Conservation (phyloP, 2,888 invertebrate genomes). For the Erebia palarica region DNA sequence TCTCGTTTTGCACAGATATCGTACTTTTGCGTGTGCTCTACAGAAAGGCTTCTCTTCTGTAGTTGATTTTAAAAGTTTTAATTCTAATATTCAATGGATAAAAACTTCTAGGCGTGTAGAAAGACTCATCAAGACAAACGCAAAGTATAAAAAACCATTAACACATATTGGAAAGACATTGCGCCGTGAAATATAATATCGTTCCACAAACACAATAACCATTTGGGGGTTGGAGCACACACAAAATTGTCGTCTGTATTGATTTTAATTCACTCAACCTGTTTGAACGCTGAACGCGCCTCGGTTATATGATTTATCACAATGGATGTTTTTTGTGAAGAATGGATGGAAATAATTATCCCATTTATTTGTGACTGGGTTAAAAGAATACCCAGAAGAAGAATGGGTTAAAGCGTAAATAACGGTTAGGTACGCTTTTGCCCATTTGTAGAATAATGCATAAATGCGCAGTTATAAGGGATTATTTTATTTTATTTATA, state of each 20-base stretch:
- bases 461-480: neutral
- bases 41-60: too few relatives aligned
- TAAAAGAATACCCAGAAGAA: constrained; percentile 9
- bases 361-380: neutral
- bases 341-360: constrained; percentile 8
- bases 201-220: constrained; percentile 13
- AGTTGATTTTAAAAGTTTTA: too few relatives aligned
- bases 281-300: constrained; percentile 18
- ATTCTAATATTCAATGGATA: too few relatives aligned
- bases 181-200: neutral
- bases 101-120: too few relatives aligned
- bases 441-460: neutral
- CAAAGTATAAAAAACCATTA: neutral
- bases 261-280: constrained; percentile 31
- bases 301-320: constrained; percentile 24
- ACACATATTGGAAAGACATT: constrained; percentile 1
- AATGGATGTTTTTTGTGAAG: constrained; percentile 15
- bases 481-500: too few relatives aligned
- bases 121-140: neutral
- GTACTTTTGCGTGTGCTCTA: too few relatives aligned
- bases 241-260: constrained; percentile 18
- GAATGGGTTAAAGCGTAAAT: neutral
- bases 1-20: too few relatives aligned
- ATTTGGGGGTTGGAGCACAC: constrained; percentile 14
- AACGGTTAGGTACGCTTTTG: neutral